These are phyloP conservation scores for Alviniconcha strummeri DNA, from an alignment of 2,888 invertebrate genomes.

Conservation along the genomic window DNA sequence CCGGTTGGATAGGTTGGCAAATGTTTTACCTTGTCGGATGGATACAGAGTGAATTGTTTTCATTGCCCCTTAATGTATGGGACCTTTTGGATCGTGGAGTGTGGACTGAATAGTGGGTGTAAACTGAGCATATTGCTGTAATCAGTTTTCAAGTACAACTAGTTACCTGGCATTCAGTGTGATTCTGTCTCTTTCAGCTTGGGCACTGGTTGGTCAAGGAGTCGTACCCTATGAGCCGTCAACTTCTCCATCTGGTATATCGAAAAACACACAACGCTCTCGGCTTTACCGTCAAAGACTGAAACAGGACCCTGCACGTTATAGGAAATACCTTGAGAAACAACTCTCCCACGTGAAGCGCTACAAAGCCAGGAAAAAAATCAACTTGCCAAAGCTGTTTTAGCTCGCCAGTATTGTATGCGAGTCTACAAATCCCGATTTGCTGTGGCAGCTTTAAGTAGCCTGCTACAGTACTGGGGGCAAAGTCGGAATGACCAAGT, in stretches of 20 bases:
- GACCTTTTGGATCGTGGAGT: no score
- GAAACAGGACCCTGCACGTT: conserved; percentile 23
- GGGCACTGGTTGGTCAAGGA: background rate
- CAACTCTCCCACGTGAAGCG: conserved; percentile 16
- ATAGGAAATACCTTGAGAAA: conserved; percentile 18
- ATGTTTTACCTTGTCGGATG: background rate
- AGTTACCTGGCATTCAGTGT: background rate
- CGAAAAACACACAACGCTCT: conserved; percentile 19
- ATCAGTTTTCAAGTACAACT: no score
- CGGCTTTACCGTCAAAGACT: conserved; percentile 26
- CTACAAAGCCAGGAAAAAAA: conserved; percentile 18
- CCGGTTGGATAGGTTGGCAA: background rate
- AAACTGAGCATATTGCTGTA: no score
- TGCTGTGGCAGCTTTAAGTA: no score
- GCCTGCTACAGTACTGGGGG: background rate
- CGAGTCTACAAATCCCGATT: background rate
- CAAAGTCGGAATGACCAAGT: background rate
- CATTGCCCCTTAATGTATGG: no score
- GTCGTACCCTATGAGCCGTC: background rate
- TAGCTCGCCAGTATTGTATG: background rate
- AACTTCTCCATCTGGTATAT: background rate
- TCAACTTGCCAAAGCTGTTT: background rate
- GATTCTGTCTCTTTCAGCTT: conserved; percentile 12
- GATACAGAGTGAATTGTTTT: background rate
- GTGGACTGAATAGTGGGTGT: background rate